Evolutionary conservation across 2,797 vertebrate species (phyloP).

Genomic region (Pipistrellus kuhlii): DNA sequence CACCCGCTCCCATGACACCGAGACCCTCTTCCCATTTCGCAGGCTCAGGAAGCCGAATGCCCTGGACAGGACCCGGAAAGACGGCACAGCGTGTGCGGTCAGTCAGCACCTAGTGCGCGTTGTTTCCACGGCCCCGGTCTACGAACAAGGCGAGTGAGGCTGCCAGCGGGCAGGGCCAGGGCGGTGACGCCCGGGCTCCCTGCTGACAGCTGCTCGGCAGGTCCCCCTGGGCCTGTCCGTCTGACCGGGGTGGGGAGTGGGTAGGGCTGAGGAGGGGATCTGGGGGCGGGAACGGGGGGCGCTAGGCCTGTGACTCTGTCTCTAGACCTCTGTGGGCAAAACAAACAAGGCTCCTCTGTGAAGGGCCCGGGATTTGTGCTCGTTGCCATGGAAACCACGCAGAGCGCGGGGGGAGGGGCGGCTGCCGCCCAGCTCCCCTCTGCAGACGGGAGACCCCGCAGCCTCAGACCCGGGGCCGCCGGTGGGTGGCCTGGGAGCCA

Average conservation of each 20-base stretch:
- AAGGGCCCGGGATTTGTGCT: conserved; percentile 93
- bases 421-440: background rate
- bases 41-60: background rate
- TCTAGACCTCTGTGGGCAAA: conserved; percentile 94
- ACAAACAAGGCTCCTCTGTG: conserved; percentile 97
- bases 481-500: conserved; percentile 61
- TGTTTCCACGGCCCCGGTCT: background rate
- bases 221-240: background rate
- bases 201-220: background rate
- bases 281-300: conserved; percentile 85
- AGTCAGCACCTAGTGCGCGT: background rate
- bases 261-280: conserved; percentile 91
- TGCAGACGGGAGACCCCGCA: conserved; percentile 58
- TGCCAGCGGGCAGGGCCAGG: background rate
- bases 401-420: conserved; percentile 79
- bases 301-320: conserved; percentile 92
- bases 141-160: background rate
- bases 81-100: background rate
- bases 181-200: background rate
- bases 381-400: conserved; percentile 93
- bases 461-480: conserved; percentile 56
- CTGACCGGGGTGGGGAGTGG: conserved; percentile 57
- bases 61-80: background rate
- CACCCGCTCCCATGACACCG: background rate
- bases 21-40: background rate